Percentiles rank a stretch among this genome's conserved stretches.
These are phyloP conservation scores for Sycophaga agraensis DNA, from an alignment of 1,140 invertebrate genomes.

Conservation along the genomic window DNA sequence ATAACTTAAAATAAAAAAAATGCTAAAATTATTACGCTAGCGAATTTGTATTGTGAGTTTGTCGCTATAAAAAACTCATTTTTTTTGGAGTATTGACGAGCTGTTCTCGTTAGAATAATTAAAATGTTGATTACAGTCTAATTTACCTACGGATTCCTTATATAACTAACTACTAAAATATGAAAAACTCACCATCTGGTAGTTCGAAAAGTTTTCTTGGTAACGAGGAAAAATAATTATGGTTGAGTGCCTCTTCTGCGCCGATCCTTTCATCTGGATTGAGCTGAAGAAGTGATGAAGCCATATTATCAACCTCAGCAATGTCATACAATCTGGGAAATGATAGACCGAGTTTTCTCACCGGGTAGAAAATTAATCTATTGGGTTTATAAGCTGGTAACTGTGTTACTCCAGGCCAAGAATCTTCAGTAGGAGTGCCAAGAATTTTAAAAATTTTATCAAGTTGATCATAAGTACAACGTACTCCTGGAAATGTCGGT, in stretches of 20 bases:
- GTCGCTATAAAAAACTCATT: too few relatives aligned
- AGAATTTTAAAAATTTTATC: conserved; percentile 96
- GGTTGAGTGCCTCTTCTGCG: conserved; percentile 83
- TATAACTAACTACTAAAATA: neutral
- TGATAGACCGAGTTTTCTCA: conserved; percentile 77
- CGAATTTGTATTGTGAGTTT: too few relatives aligned
- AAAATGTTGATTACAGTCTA: too few relatives aligned
- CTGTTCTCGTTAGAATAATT: too few relatives aligned
- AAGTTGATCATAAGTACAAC: conserved; percentile 93
- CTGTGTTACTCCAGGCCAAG: conserved; percentile 85
- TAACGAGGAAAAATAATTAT: conserved; percentile 88
- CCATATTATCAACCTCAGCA: conserved; percentile 84
- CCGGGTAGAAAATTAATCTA: conserved; percentile 74
- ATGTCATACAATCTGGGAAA: conserved; percentile 88
- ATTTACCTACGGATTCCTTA: neutral
- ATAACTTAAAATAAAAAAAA: too few relatives aligned
- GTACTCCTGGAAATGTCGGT: conserved; percentile 92
- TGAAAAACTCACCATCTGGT: conserved; percentile 79
- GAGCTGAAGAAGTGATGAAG: conserved; percentile 80
- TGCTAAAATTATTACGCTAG: too few relatives aligned
- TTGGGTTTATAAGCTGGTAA: conserved; percentile 84
- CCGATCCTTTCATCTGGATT: conserved; percentile 85
- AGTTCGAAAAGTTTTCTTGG: conserved; percentile 87
- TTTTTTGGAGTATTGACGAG: too few relatives aligned
- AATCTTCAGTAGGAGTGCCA: conserved; percentile 88